Conservation (phyloP, 2,113 vertebrate genomes). For the Paramormyrops kingsleyae region DNA sequence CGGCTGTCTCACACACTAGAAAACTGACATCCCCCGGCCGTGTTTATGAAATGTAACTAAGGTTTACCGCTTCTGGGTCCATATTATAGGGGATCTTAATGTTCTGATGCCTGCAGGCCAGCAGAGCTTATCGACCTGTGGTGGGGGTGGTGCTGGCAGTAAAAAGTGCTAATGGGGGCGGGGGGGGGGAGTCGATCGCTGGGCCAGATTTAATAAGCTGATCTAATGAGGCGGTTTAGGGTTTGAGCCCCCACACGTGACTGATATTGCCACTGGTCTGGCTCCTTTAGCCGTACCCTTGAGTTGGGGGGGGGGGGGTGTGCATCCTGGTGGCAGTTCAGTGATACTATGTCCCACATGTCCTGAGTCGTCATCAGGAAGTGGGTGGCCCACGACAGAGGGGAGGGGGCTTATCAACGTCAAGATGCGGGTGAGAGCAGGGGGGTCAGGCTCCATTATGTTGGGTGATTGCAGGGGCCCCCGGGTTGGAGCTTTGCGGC, state of each 20-base stretch:
- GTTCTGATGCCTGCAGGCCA: neutral
- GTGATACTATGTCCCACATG: neutral
- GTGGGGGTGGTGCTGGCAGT: neutral
- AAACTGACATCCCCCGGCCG: neutral
- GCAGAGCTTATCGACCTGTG: neutral
- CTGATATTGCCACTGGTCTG: neutral
- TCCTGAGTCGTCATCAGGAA: neutral
- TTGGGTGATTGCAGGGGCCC: conserved; percentile 30
- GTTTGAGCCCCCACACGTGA: neutral
- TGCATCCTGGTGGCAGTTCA: neutral
- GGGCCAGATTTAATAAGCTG: neutral
- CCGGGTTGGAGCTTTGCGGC: conserved; percentile 23
- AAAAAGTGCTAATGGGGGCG: neutral
- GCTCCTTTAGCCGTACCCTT: neutral
- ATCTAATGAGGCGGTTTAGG: neutral
- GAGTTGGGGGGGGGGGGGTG: neutral
- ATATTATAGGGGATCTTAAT: neutral
- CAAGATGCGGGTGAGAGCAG: conserved; percentile 31
- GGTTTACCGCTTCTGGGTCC: neutral
- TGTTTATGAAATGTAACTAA: neutral
- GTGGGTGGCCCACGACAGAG: neutral
- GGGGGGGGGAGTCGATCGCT: neutral
- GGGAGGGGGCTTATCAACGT: conserved; percentile 24
- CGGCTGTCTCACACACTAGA: neutral
- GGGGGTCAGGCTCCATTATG: conserved; percentile 37